Percentiles rank a stretch among this genome's conserved stretches.
These are phyloP conservation scores for Allygus modestus DNA, from an alignment of 2,888 invertebrate genomes.

Conservation along the genomic window DNA sequence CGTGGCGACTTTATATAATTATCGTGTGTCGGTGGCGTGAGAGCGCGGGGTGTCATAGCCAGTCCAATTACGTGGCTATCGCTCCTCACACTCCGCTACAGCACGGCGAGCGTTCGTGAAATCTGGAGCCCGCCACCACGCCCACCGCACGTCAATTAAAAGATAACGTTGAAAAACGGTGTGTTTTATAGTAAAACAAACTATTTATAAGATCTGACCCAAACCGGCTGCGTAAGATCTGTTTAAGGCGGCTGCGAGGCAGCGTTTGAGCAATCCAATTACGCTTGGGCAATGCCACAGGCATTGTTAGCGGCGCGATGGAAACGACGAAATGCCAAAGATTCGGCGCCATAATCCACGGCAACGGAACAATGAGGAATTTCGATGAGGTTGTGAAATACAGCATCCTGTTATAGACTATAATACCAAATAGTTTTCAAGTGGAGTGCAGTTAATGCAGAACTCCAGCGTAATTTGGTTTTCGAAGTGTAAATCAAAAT, in stretches of 20 bases:
- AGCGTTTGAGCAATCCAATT: slow-evolving; percentile 53
- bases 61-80: slow-evolving; percentile 33
- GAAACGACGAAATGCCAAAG: slow-evolving; percentile 26
- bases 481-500: too few species aligned
- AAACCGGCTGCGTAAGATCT: slow-evolving; percentile 3
- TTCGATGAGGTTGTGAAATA: neutral
- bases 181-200: slow-evolving; percentile 57
- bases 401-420: neutral
- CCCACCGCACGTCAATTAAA: slow-evolving; percentile 53
- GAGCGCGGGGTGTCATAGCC: slow-evolving; percentile 18
- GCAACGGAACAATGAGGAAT: neutral
- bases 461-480: neutral
- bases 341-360: slow-evolving; percentile 7
- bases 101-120: slow-evolving; percentile 34
- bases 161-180: slow-evolving; percentile 56
- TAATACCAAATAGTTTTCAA: neutral
- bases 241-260: neutral
- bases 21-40: neutral
- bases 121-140: slow-evolving; percentile 48
- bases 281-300: slow-evolving; percentile 39
- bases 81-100: neutral
- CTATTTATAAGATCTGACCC: slow-evolving; percentile 57
- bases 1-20: too few species aligned
- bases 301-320: slow-evolving; percentile 20
- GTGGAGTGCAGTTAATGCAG: neutral